Percentiles rank a stretch among this genome's conserved stretches.
Evolutionary conservation across 30 jellyfish, hydroid and myxozoan genomes (phyloP).

Genomic region (Hydractinia symbiolongicarpus): DNA sequence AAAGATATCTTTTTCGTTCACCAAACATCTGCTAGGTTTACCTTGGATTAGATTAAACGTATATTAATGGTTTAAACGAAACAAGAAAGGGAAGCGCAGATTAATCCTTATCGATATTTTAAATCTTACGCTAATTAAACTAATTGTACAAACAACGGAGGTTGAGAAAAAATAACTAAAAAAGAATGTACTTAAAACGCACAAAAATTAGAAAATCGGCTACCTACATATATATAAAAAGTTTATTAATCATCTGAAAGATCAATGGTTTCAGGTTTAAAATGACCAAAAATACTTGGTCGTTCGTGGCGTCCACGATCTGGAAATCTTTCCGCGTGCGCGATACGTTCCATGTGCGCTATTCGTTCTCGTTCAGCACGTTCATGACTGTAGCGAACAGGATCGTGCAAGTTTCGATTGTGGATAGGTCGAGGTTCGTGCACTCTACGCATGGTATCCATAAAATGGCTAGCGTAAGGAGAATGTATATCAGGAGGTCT

Average conservation of each 20-base stretch:
- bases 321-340: slow-evolving; percentile 21
- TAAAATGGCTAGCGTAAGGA: slow-evolving; percentile 4
- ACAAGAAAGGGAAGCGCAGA: too few species aligned
- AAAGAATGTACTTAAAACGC: too few species aligned
- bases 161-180: too few species aligned
- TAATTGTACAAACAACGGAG: too few species aligned
- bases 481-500: slow-evolving; percentile 19
- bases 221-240: background rate
- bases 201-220: too few species aligned
- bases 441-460: slow-evolving; percentile 19
- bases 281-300: slow-evolving; percentile 38
- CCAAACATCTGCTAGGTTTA: too few species aligned
- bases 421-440: slow-evolving; percentile 28
- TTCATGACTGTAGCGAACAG: slow-evolving; percentile 22
- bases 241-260: slow-evolving; percentile 26
- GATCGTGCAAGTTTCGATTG: slow-evolving; percentile 21
- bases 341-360: slow-evolving; percentile 23
- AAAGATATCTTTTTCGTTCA: too few species aligned
- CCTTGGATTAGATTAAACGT: too few species aligned
- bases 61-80: too few species aligned
- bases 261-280: slow-evolving; percentile 38
- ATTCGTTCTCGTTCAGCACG: slow-evolving; percentile 22
- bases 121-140: too few species aligned
- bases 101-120: too few species aligned
- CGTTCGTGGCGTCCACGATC: slow-evolving; percentile 42